These are phyloP conservation scores for Musca domestica DNA, from an alignment of 1,140 invertebrate genomes.

Conservation along the genomic window DNA sequence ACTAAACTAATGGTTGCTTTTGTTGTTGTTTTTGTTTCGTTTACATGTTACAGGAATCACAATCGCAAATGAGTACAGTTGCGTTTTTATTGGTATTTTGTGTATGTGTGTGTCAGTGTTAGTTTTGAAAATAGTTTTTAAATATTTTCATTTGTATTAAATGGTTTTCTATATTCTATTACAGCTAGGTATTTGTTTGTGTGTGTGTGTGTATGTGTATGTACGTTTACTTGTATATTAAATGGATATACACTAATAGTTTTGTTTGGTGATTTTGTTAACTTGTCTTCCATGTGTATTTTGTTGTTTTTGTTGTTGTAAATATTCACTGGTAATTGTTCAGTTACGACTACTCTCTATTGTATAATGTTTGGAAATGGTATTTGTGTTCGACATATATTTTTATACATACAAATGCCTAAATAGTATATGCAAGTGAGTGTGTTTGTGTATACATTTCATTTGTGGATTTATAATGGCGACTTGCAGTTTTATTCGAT, in stretches of 20 bases:
- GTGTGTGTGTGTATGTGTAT: background rate
- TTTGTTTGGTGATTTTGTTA: background rate
- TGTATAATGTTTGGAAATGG: too few relatives aligned
- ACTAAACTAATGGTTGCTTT: background rate
- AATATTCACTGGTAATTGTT: too few relatives aligned
- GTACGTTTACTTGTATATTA: background rate
- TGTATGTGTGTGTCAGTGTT: too few relatives aligned
- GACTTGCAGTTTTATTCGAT: background rate
- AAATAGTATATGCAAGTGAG: background rate
- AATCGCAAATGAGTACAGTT: background rate
- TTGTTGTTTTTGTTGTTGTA: too few relatives aligned
- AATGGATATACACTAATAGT: background rate
- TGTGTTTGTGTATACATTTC: background rate
- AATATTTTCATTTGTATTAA: background rate
- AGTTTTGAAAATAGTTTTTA: too few relatives aligned
- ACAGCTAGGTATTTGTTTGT: background rate
- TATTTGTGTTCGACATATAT: too few relatives aligned
- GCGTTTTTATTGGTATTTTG: background rate
- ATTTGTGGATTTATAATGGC: background rate
- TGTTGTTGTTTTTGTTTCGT: background rate
- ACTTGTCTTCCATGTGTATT: too few relatives aligned
- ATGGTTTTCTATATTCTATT: background rate
- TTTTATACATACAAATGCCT: too few relatives aligned
- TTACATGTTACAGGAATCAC: conserved; percentile 15
- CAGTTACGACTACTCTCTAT: too few relatives aligned